Evolutionary conservation across 2,888 invertebrate species (phyloP), one percentile per base, ranked within the genome.

Genomic region (Sericinus montela): DNA sequence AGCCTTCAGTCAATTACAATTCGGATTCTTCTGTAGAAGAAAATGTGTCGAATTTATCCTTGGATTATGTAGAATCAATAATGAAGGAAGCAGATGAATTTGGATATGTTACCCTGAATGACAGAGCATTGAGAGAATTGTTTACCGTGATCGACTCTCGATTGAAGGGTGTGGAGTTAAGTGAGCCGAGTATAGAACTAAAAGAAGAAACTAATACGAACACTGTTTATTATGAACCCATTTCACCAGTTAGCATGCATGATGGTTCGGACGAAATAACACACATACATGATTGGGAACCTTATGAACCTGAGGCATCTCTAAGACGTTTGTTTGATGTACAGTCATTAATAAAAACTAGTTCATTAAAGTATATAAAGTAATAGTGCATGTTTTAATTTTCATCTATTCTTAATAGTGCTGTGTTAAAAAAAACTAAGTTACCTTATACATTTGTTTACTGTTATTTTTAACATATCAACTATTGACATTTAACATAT

Each of bases 91-190:
- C 72, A 1, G 69, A 80, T 53, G 60, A 70, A 50, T 62, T 54
- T 38, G 78, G 80, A 29, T 73, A 60, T 42, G 78, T 80, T 0
- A 69, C 67, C 1, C 65, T 81, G 16, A 74, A 79, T 52, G 69
- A 73, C 10, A 58, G 59, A 16, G 56, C 72, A 9, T 60, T 75
- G 48, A 57, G 43, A 34, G 69, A 72, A 39, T 55, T 80, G 32
- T 64, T 65, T 0, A 60, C 55, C 30, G 61, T 72, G 1, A 69
- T 80, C 19, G 65, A 76, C 49, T 58, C 59, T 1, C 58, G 57
- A 29, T 53, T 78, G n/a, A 51, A 57, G 2, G 51, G 54, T 38
- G 49, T 48, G 13, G 41, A 58, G 25, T 19, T 56, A 11, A 14
- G 42, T 32, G 29, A 15, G 13, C 9, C 9, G 14, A 10, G 7